Percentiles rank a stretch among this genome's conserved stretches.
Evolutionary conservation across 2,113 vertebrate genomes (phyloP).

Genomic region (Platichthys flesus): DNA sequence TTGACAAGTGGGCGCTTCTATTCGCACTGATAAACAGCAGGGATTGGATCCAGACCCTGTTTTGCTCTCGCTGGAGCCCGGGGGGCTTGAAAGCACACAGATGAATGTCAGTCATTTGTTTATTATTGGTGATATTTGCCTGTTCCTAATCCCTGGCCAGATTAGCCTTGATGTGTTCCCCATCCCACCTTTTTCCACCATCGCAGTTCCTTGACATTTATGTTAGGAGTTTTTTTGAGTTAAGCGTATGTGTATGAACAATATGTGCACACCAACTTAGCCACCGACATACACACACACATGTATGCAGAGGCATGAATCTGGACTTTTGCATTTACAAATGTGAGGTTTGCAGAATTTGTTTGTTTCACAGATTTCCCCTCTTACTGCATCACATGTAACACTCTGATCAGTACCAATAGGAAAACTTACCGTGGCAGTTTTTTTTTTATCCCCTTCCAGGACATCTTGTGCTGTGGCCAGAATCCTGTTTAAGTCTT

Average conservation of each 20-base stretch:
- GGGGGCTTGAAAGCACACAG: slow-evolving; percentile 61
- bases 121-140: slow-evolving; percentile 71
- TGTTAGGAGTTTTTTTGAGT: slow-evolving; percentile 9
- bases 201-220: slow-evolving; percentile 46
- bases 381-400: slow-evolving; percentile 38
- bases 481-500: slow-evolving; percentile 35
- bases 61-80: slow-evolving; percentile 62
- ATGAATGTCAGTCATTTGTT: slow-evolving; percentile 77
- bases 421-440: slow-evolving; percentile 48
- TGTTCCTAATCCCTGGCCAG: slow-evolving; percentile 63
- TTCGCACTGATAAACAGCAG: slow-evolving; percentile 73
- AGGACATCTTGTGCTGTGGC: slow-evolving; percentile 41
- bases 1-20: slow-evolving; percentile 68
- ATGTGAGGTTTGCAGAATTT: slow-evolving; percentile 14
- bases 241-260: background rate
- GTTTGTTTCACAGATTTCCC: slow-evolving; percentile 55
- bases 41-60: slow-evolving; percentile 79
- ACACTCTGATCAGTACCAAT: slow-evolving; percentile 37
- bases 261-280: background rate
- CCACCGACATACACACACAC: background rate
- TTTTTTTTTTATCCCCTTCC: slow-evolving; percentile 28
- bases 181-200: slow-evolving; percentile 66
- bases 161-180: slow-evolving; percentile 65
- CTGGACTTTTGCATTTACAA: slow-evolving; percentile 8
- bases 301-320: background rate